Evolutionary conservation across 2,113 vertebrate species (phyloP), one percentile per base, ranked within the genome.

Genomic region (Callipepla californica): DNA sequence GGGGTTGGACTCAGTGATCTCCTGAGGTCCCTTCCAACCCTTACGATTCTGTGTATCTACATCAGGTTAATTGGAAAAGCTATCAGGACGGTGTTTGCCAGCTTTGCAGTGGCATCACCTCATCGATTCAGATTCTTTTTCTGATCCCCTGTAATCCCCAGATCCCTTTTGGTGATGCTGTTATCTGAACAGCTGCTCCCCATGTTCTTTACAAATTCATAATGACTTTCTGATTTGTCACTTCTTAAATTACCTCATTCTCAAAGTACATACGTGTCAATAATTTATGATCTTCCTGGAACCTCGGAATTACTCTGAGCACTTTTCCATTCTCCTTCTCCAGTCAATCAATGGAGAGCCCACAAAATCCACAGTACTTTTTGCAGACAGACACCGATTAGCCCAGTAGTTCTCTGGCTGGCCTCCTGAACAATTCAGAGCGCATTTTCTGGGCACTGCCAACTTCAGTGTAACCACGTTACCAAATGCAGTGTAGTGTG

Each of bases 1-100:
- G 36, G 36, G 36, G 36, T 36, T 36, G 36, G 36, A 36, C 36
- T 36, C 36, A 36, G 36, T 36, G 36, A 36, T 36, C 36, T 36
- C 36, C 36, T 36, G 36, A 36, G 36, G 36, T 36, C 36, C 36
- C 36, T 36, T 36, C 36, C 36, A 36, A 36, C 36, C 36, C 36
- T 36, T 36, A 36, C 36, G 36, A 36, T 36, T 36, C 36, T 36
- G 36, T 40, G 40, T 12, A 47, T 68, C 75, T 58, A 13, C 23
- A 94, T 73, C 81, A 89, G 87, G 92, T 81, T 95, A 94, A 91
- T 76, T 40, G 76, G 53, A 61, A 66, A 85, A 80, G 75, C 3
- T 16, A 13, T 57, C 62, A 51, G 81, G 1, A 0, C 19, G 42
- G 79, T 63, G 10, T 77, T 85, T 95, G 84, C 87, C 16, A 34